Evolutionary conservation across 2,797 vertebrate genomes (phyloP).

Genomic region (Carduelis carduelis): DNA sequence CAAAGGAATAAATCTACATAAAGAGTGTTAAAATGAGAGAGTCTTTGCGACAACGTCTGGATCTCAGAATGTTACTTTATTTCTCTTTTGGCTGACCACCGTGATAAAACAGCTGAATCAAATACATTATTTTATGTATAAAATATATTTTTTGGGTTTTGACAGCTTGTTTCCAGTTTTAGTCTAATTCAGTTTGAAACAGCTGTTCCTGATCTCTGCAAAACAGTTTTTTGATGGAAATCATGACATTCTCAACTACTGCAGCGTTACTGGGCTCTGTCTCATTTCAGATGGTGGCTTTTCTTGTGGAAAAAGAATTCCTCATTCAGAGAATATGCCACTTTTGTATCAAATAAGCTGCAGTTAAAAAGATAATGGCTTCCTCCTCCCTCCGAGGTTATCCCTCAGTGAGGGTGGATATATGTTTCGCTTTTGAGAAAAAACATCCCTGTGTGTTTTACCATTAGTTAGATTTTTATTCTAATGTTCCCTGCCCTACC

Average conservation of each 20-base stretch:
- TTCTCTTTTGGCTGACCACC: conserved; percentile 61
- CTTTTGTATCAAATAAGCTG: background rate
- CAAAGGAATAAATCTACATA: conserved; percentile 56
- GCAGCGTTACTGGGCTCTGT: background rate
- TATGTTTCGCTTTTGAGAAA: background rate
- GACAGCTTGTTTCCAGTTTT: conserved; percentile 57
- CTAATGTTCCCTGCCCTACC: conserved; percentile 16
- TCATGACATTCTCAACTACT: conserved; percentile 47
- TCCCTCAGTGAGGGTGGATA: background rate
- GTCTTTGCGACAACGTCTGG: background rate
- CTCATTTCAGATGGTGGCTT: conserved; percentile 15
- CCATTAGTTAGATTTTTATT: conserved; percentile 29
- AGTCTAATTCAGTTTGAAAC: conserved; percentile 59
- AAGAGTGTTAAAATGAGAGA: conserved; percentile 31
- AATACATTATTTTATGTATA: conserved; percentile 26
- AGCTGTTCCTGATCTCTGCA: conserved; percentile 57
- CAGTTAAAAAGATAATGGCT: conserved; percentile 3
- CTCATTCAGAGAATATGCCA: conserved; percentile 4
- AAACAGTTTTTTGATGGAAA: conserved; percentile 51
- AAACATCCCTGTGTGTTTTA: conserved; percentile 32
- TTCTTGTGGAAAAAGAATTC: background rate
- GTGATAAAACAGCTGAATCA: conserved; percentile 44
- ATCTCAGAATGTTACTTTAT: conserved; percentile 37
- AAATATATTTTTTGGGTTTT: conserved; percentile 21
- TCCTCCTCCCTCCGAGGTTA: background rate